Evolutionary conservation across 2,888 invertebrate genomes (phyloP), one percentile per base, ranked within the genome.

Genomic region (Ashinkailepas kermadecensis): DNA sequence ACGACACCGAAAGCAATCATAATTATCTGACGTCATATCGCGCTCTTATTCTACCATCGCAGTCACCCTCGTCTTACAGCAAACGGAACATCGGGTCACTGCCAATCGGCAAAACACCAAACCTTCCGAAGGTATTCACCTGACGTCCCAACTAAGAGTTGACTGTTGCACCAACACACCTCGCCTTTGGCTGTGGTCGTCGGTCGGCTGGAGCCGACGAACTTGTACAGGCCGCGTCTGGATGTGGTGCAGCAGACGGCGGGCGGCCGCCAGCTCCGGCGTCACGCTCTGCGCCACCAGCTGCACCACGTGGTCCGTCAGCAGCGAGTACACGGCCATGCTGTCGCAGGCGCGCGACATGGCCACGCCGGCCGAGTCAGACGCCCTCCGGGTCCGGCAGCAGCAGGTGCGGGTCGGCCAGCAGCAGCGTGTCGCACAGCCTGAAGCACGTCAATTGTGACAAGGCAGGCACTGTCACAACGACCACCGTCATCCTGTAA

Each of bases 221-320:
- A 78, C 81, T 39, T 18, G 78, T 81, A 81, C 39, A 81, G 81
- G 59, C 21, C 81, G 81, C 0, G 64, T 23, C 15, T 78, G 65
- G 25, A 81, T 15, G 25, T 78, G 9, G 23, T 4, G 62, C 56
- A 81, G 67, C 56, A 81, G 78, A 12, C 11, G 23, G 58, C 74
- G 57, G 21, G 81, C 74, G 15, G 57, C 13, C 56, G 13, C 23
- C 58, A 78, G 81, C 58, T 25, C 21, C 8, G 15, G n/a, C 12
- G n/a, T n/a, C 13, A 23, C 56, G 56, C 79, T 67, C 39, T 82
- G 23, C n/a, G 78, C 78, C 25, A 84, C 83, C 23, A 74, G 81
- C 23, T 83, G 83, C 57, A 82, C 62, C n/a, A 84, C 82, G 80
- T 83, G 81, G 78, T 84, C 84, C 0, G 81, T 81, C 12, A 84